Conservation (phyloP, 2,797 vertebrate genomes). For the Ataeniobius toweri region DNA sequence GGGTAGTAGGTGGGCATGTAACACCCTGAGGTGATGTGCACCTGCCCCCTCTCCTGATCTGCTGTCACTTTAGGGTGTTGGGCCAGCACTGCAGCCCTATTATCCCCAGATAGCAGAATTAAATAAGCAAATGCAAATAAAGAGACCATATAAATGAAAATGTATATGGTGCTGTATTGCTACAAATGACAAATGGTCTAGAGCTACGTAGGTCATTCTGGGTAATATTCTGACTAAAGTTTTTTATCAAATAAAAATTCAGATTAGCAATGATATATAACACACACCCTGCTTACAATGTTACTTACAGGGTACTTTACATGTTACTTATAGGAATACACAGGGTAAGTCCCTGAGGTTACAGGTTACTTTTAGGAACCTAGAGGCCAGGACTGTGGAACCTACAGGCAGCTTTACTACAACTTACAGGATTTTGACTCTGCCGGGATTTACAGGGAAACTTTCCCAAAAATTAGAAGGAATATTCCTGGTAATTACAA, state of each 20-base stretch:
- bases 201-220: neutral
- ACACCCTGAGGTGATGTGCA: conserved; percentile 53
- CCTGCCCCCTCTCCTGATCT: conserved; percentile 44
- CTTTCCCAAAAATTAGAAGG: no score
- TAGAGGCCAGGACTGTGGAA: no score
- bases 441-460: no score
- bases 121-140: neutral
- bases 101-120: neutral
- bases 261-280: neutral
- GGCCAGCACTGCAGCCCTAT: neutral
- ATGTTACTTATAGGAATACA: no score
- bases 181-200: neutral
- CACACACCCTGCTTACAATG: neutral
- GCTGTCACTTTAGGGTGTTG: conserved; percentile 21
- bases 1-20: conserved; percentile 1
- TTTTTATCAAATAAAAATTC: neutral
- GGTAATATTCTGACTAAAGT: neutral
- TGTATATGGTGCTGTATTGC: no score
- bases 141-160: no score
- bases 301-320: no score
- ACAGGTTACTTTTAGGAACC: no score
- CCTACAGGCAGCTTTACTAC: no score
- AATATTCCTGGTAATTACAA: no score
- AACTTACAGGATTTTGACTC: no score
- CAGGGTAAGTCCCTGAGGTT: no score